A percentile compares a stretch with the other conserved stretches of the same genome.
Conservation (phyloP, 1,140 invertebrate species). For the Heliothis subflexa region DNA sequence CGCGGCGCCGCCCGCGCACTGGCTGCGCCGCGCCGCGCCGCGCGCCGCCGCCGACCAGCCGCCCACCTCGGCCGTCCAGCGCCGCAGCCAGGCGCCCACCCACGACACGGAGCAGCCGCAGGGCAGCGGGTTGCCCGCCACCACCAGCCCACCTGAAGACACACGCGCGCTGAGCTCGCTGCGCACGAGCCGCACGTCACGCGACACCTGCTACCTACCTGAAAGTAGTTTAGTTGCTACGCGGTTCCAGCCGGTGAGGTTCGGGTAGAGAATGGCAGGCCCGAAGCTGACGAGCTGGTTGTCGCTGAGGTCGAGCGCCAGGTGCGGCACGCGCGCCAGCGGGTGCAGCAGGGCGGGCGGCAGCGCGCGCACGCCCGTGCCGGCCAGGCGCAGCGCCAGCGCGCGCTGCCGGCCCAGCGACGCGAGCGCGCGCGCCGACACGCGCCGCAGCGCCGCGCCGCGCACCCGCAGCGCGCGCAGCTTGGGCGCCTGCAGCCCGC, state of each 20-base stretch:
- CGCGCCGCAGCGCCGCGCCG: slow-evolving; percentile 88
- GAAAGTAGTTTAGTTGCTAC: slow-evolving; percentile 91
- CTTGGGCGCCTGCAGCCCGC: slow-evolving; percentile 88
- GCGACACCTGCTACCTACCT: slow-evolving; percentile 81
- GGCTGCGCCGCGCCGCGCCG: slow-evolving; percentile 79
- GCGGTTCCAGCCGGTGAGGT: slow-evolving; percentile 91
- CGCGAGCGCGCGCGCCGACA: slow-evolving; percentile 89
- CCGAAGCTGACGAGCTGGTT: slow-evolving; percentile 91
- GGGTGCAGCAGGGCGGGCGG: slow-evolving; percentile 91
- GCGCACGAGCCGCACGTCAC: no score
- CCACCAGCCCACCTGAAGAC: slow-evolving; percentile 90
- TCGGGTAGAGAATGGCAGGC: slow-evolving; percentile 93
- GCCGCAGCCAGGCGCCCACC: slow-evolving; percentile 93
- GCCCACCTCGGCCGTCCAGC: slow-evolving; percentile 89
- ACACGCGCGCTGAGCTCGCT: background rate
- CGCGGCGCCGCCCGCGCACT: slow-evolving; percentile 86
- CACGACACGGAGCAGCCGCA: slow-evolving; percentile 95
- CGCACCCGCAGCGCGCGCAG: slow-evolving; percentile 91
- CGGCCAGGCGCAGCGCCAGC: slow-evolving; percentile 90
- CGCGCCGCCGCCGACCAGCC: slow-evolving; percentile 50
- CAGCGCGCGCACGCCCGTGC: slow-evolving; percentile 90
- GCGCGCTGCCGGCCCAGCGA: slow-evolving; percentile 88
- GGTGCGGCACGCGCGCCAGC: slow-evolving; percentile 90
- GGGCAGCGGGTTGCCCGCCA: slow-evolving; percentile 92
- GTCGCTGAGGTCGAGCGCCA: slow-evolving; percentile 91